phyloP scores from a whole-genome alignment of 2,888 invertebrate species.

The Epirrhoe tristata region DNA sequence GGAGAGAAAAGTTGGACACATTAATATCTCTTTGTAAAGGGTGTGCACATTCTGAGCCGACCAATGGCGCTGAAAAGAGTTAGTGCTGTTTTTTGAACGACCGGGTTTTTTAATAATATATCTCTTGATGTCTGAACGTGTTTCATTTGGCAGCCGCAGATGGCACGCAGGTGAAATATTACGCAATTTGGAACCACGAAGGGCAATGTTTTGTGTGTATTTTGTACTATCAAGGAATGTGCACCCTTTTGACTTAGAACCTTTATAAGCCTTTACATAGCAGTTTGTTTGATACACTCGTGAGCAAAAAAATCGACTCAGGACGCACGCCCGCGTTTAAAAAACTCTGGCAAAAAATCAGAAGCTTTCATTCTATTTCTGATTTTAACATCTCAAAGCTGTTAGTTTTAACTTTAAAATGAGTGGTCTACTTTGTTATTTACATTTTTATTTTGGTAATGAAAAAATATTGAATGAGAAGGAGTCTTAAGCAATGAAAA shows the following conservation, averaged over 20 bases:
- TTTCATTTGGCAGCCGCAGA: slow-evolving; percentile 64
- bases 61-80: slow-evolving; percentile 37
- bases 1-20: slow-evolving; percentile 41
- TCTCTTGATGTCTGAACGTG: slow-evolving; percentile 52
- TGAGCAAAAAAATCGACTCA: too few relatives aligned
- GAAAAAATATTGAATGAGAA: too few relatives aligned
- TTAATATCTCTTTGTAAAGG: slow-evolving; percentile 40
- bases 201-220: slow-evolving; percentile 25
- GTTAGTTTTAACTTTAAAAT: too few relatives aligned
- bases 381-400: too few relatives aligned
- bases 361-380: too few relatives aligned
- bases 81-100: slow-evolving; percentile 32
- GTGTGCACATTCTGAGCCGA: slow-evolving; percentile 34
- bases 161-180: slow-evolving; percentile 65
- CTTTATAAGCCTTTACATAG: neutral
- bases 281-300: neutral
- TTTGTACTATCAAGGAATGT: neutral
- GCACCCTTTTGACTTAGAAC: neutral
- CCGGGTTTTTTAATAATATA: slow-evolving; percentile 50
- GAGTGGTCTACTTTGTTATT: too few relatives aligned
- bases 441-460: too few relatives aligned
- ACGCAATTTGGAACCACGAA: slow-evolving; percentile 54
- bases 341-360: too few relatives aligned
- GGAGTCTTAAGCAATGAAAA: too few relatives aligned
- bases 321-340: too few relatives aligned